Base-by-base conservation (phyloP, 2,113 vertebrate genomes). In the Cettia cetti region DNA sequence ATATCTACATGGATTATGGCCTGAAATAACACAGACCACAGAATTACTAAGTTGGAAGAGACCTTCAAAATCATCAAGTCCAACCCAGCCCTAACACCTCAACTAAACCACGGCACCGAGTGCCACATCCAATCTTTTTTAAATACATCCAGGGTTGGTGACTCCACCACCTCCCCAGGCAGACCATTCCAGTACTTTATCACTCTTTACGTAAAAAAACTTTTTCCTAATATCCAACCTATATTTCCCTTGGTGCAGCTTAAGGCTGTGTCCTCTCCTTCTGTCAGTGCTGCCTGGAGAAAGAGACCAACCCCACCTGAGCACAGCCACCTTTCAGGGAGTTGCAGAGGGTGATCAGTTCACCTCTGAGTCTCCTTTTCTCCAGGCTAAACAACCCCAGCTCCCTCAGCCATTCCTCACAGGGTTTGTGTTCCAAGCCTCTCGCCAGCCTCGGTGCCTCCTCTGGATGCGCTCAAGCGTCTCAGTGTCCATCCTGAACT, bases 381-480 rank as follows among this genome's bases (percentile, higher is more conserved):
- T 17, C 42, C 42, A 44, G 42, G 42, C 42, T 44, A 11, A 44
- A 44, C 42, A 44, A 16, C 42, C 42, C 15, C 42, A 44, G 42
- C 42, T 44, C 42, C 42, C 42, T 44, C 42, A 44, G 42, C 17
- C 16, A 17, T 44, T 44, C 42, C 42, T 44, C 42, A 44, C 16
- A 44, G 42, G 42, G 17, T 6, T 44, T 44, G 42, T 44, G 42
- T 44, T 44, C 42, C 42, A 16, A 44, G 16, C 42, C 42, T 16
- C 42, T 44, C 56, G 35, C 53, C 54, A 57, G 54, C 33, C 33
- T n/a, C 4, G 13, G 6, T 22, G 33, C 20, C 42, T 57, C 54
- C 54, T 57, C 54, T 57, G 33, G 54, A n/a, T 2, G 2, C 3
- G 4, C 20, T 23, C 33, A n/a, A n/a, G 54, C 0, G 3, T 31